These are phyloP conservation scores for Pogonocichla stellata DNA, from an alignment of 2,113 vertebrate genomes.

Conservation along the genomic window DNA sequence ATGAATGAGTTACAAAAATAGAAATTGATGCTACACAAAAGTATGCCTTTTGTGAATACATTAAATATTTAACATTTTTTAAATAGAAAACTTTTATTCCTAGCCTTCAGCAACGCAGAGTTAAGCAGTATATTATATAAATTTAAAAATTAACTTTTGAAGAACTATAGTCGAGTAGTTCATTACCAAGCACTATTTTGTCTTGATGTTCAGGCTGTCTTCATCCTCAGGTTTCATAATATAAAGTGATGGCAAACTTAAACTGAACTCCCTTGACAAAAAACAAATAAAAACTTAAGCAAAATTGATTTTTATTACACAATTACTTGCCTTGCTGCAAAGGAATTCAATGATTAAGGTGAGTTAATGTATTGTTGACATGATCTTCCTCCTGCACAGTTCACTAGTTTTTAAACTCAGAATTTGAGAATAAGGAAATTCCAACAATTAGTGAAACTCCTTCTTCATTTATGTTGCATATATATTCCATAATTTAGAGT, in stretches of 20 bases:
- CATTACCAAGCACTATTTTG: not conserved
- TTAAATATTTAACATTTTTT: not conserved
- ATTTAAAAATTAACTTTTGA: not conserved
- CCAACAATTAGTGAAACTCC: not conserved
- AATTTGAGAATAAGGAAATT: not conserved
- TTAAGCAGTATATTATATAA: not conserved
- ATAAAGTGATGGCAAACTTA: not conserved
- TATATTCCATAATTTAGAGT: not conserved
- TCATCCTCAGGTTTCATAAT: not conserved
- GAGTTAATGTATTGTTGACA: not conserved
- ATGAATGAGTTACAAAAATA: not conserved
- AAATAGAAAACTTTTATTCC: not conserved
- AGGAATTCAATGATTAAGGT: not conserved
- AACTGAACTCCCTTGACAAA: not conserved
- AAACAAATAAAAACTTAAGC: not conserved
- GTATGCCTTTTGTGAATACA: not conserved
- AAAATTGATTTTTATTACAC: not conserved
- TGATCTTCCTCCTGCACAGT: not conserved
- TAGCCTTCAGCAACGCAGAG: not conserved
- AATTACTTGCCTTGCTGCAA: not conserved
- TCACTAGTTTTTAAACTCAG: not conserved
- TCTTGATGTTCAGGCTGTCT: not conserved
- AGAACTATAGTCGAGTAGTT: not conserved
- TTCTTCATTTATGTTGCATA: not conserved
- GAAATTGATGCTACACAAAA: not conserved